A percentile compares a stretch with the other conserved stretches of the same genome.
These are phyloP conservation scores for Julus scanicus DNA, from an alignment of 2,888 invertebrate species.

Conservation along the genomic window DNA sequence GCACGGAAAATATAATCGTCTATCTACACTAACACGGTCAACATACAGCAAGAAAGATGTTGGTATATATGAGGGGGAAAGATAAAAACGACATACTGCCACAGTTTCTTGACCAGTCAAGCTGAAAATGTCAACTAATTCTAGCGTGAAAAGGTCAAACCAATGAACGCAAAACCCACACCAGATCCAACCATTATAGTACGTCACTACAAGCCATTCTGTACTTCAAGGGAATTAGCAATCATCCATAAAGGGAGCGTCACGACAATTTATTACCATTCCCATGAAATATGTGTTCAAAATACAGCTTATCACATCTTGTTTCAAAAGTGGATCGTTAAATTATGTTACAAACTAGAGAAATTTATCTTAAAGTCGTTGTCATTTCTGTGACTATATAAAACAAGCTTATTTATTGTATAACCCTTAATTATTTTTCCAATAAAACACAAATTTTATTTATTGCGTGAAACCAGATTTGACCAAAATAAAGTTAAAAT, in stretches of 20 bases:
- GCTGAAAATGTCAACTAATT: not conserved
- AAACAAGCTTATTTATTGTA: not conserved
- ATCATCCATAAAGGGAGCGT: not conserved
- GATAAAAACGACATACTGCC: not conserved
- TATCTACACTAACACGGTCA: not conserved
- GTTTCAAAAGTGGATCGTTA: not conserved
- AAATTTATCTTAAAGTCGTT: not conserved
- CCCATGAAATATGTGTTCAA: not conserved
- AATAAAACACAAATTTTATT: not conserved
- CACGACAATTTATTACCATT: not conserved
- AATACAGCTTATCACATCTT: slow-evolving; percentile 1
- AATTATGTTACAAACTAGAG: not conserved
- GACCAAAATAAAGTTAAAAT: not conserved
- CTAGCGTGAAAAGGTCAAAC: not conserved
- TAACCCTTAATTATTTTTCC: not conserved
- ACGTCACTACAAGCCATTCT: not conserved
- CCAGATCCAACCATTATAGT: not conserved
- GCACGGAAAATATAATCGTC: too few species aligned
- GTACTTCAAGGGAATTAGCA: not conserved
- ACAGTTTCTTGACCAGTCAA: not conserved
- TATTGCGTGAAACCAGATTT: not conserved
- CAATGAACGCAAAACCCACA: not conserved
- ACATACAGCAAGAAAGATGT: not conserved
- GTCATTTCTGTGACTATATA: not conserved
- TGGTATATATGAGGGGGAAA: not conserved